phyloP scores from a whole-genome alignment of 1,140 invertebrate species.

The Drosophila repletoides region DNA sequence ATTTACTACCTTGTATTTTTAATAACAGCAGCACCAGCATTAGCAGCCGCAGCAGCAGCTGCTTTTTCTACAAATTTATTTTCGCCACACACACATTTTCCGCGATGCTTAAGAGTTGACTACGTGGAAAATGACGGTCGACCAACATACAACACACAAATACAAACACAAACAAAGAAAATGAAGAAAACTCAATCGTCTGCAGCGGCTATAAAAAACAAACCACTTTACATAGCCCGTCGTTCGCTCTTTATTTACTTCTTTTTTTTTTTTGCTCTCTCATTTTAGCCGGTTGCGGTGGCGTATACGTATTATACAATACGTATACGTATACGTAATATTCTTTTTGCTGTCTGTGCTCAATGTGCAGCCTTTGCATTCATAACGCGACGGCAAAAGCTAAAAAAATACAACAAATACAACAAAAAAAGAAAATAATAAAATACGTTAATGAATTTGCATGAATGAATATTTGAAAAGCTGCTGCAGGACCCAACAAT shows the following conservation, averaged over 20 bases:
- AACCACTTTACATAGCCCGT: constrained; percentile 43
- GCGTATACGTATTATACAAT: constrained; percentile 52
- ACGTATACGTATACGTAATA: constrained; percentile 40
- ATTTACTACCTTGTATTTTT: constrained; percentile 61
- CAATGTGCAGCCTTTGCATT: constrained; percentile 50
- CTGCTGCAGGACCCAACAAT: constrained; percentile 51
- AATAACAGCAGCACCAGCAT: constrained; percentile 30
- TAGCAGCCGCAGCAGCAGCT: neutral
- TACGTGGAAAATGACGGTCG: constrained; percentile 51
- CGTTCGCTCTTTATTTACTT: constrained; percentile 4
- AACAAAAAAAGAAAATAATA: constrained; percentile 35
- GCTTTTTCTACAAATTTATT: constrained; percentile 30
- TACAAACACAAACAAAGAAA: constrained; percentile 12
- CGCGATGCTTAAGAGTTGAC: constrained; percentile 42
- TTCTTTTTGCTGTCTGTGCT: constrained; percentile 44
- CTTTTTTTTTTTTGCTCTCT: neutral
- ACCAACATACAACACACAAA: constrained; percentile 6
- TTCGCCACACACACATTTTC: constrained; percentile 32
- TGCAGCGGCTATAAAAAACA: constrained; percentile 28
- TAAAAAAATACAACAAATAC: neutral
- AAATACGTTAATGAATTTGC: constrained; percentile 62
- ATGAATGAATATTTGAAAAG: constrained; percentile 69
- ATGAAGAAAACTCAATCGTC: constrained; percentile 63
- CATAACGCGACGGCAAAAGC: constrained; percentile 36
- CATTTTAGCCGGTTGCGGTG: constrained; percentile 21